A percentile compares a stretch with the other conserved stretches of the same genome.
Evolutionary conservation across 2,888 invertebrate species (phyloP).

Genomic region (Trichopria drosophilae): DNA sequence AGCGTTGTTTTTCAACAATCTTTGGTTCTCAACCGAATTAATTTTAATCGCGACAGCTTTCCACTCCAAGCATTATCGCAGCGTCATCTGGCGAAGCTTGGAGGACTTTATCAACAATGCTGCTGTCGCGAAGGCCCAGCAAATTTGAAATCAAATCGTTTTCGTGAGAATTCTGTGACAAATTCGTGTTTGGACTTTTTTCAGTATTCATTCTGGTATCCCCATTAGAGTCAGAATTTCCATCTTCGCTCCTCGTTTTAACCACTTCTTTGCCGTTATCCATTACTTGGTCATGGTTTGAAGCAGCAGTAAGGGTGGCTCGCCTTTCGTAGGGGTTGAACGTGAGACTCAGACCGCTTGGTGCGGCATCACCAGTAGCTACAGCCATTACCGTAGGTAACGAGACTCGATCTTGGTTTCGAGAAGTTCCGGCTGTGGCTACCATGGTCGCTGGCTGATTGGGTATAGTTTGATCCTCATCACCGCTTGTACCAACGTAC

Average conservation of each 20-base stretch:
- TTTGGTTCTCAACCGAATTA: conserved; percentile 8
- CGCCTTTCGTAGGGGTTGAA: conserved; percentile 52
- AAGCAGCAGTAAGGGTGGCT: conserved; percentile 41
- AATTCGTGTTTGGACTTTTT: conserved; percentile 60
- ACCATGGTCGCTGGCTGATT: too few species aligned
- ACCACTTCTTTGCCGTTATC: conserved; percentile 56
- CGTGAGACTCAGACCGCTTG: conserved; percentile 46
- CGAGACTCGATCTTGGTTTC: conserved; percentile 40
- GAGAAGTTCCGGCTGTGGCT: too few species aligned
- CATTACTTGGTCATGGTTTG: conserved; percentile 58
- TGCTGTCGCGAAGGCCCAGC: conserved; percentile 82
- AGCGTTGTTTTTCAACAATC: too few species aligned
- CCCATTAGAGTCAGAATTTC: conserved; percentile 60
- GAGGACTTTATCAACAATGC: conserved; percentile 81
- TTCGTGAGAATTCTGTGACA: too few species aligned
- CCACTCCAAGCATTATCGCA: conserved; percentile 81
- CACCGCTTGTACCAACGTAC: conserved; percentile 63
- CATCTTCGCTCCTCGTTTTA: conserved; percentile 14
- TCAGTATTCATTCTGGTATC: conserved; percentile 33
- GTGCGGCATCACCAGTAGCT: conserved; percentile 52
- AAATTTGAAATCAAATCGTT: conserved; percentile 86
- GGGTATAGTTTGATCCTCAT: conserved; percentile 60
- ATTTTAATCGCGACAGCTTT: background rate
- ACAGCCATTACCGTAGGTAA: conserved; percentile 50
- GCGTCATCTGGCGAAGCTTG: conserved; percentile 82